phyloP scores from a whole-genome alignment of 2,797 vertebrate genomes.

The Melanogrammus aeglefinus region DNA sequence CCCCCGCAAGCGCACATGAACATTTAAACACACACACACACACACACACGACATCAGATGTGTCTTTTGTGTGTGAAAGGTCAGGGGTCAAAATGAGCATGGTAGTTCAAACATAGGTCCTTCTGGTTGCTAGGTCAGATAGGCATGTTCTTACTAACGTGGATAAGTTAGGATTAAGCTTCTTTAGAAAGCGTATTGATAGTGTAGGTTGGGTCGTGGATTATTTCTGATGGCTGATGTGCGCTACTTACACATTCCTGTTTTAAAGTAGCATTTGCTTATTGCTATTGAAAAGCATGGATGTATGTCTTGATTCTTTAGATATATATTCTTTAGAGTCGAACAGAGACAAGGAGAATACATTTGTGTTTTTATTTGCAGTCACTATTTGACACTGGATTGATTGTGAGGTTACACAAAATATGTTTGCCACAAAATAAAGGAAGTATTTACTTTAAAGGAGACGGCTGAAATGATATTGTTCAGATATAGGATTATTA shows the following conservation, averaged over 20 bases:
- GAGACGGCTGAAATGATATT: not conserved
- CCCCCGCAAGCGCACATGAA: slow-evolving; percentile 18
- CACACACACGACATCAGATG: slow-evolving; percentile 7
- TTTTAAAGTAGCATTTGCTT: not conserved
- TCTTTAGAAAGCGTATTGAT: too few relatives aligned
- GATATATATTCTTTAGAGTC: not conserved
- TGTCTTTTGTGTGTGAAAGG: not conserved
- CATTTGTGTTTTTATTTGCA: slow-evolving; percentile 1
- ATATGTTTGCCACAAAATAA: slow-evolving; percentile 17
- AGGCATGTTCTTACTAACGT: too few relatives aligned
- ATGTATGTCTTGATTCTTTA: not conserved
- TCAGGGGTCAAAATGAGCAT: not conserved
- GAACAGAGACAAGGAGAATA: not conserved
- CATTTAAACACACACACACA: slow-evolving; percentile 16
- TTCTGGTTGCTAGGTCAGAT: not conserved
- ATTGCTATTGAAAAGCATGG: not conserved
- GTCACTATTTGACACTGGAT: slow-evolving; percentile 22
- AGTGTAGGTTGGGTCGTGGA: not conserved
- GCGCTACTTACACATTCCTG: not conserved
- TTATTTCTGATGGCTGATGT: not conserved
- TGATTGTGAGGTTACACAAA: not conserved
- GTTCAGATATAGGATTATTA: slow-evolving; percentile 10
- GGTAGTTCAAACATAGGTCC: not conserved
- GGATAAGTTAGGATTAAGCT: too few relatives aligned
- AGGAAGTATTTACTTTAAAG: slow-evolving; percentile 35